Evolutionary conservation across 1,140 invertebrate genomes (phyloP).

Genomic region (Nebria ingens): DNA sequence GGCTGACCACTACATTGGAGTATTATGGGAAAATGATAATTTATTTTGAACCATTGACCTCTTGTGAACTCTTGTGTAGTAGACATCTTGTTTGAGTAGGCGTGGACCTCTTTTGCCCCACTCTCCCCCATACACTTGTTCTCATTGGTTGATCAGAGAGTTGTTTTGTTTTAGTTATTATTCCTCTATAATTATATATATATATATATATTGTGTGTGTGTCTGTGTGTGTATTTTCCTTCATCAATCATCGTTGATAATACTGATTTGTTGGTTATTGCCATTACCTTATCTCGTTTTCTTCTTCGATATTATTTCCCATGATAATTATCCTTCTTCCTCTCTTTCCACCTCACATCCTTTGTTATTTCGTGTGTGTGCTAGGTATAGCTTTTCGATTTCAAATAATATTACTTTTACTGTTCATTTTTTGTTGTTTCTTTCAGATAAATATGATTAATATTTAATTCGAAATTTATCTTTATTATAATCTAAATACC

Average conservation of each 20-base stretch:
- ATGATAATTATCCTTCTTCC: constrained; percentile 2
- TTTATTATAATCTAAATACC: too few species aligned
- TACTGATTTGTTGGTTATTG: constrained; percentile 14
- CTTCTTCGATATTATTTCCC: constrained; percentile 9
- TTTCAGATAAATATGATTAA: too few species aligned
- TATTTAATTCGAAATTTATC: too few species aligned
- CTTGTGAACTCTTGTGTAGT: neutral
- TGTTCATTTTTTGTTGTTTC: too few species aligned
- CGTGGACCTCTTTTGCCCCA: neutral
- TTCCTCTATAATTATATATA: too few species aligned
- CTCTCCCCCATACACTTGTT: neutral
- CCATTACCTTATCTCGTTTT: constrained; percentile 3
- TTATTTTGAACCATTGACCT: constrained; percentile 9
- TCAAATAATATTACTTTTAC: too few species aligned
- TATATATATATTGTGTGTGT: too few species aligned
- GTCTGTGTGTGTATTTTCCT: constrained; percentile 11
- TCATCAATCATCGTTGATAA: constrained; percentile 16
- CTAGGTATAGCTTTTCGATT: too few species aligned
- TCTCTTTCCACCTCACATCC: too few species aligned
- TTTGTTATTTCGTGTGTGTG: too few species aligned
- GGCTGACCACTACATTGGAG: neutral
- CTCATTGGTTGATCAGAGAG: neutral
- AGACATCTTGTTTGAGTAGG: constrained; percentile 6
- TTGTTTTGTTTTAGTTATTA: constrained; percentile 16
- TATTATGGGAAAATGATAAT: constrained; percentile 4